Percentiles rank a stretch among this genome's conserved stretches.
phyloP scores from a whole-genome alignment of 2,797 vertebrate species.

The Gila robusta region DNA sequence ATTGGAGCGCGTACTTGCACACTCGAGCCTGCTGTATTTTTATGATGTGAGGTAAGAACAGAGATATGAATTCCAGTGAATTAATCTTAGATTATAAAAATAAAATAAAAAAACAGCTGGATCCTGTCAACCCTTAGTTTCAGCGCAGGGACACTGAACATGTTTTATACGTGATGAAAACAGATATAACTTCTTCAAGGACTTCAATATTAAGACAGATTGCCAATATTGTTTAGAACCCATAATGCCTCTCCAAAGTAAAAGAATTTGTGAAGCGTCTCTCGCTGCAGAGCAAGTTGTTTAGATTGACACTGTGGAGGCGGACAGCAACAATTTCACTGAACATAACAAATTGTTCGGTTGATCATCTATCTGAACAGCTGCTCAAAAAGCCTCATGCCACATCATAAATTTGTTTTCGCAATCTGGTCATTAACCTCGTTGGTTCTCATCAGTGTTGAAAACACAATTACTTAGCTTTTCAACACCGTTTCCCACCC shows the following conservation, averaged over 20 bases:
- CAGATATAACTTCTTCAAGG: constrained; percentile 32
- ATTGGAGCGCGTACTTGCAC: constrained; percentile 7
- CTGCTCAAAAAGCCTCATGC: constrained; percentile 56
- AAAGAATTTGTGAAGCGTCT: constrained; percentile 32
- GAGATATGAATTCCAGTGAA: constrained; percentile 25
- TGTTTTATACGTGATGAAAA: neutral
- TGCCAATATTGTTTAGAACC: constrained; percentile 45
- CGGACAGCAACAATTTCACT: constrained; percentile 53
- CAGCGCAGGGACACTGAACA: neutral
- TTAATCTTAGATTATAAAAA: constrained; percentile 28
- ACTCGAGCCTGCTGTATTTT: constrained; percentile 1
- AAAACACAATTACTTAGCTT: constrained; percentile 49
- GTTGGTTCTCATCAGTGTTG: constrained; percentile 50
- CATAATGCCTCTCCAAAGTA: constrained; percentile 2
- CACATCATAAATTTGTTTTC: constrained; percentile 55
- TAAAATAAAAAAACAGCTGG: neutral
- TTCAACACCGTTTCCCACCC: constrained; percentile 4
- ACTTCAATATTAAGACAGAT: constrained; percentile 39
- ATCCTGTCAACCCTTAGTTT: neutral
- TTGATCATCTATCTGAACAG: constrained; percentile 60
- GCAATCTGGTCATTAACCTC: constrained; percentile 59
- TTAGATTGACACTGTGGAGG: constrained; percentile 44
- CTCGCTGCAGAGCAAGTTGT: constrained; percentile 41
- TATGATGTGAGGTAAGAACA: neutral
- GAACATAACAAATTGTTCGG: constrained; percentile 57